Evolutionary conservation across 2,888 invertebrate species (phyloP).

Genomic region (Eristalinus sepulchralis): DNA sequence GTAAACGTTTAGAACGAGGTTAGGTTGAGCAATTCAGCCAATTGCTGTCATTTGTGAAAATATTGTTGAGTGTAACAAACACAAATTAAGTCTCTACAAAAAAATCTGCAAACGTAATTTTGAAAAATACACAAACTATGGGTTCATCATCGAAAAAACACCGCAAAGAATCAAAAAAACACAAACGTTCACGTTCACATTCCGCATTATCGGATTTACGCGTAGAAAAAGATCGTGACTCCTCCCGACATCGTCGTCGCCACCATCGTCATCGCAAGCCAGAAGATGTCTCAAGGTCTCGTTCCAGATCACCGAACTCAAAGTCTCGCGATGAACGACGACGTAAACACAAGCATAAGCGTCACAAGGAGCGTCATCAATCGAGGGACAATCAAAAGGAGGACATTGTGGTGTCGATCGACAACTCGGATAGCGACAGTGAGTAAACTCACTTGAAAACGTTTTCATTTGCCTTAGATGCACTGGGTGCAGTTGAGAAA

Average conservation of each 20-base stretch:
- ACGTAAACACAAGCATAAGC: conserved; percentile 75
- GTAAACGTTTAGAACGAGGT: conserved; percentile 50
- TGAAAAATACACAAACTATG: conserved; percentile 74
- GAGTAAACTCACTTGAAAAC: conserved; percentile 74
- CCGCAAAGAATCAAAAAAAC: conserved; percentile 79
- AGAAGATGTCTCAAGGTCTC: conserved; percentile 39
- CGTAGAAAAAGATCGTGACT: conserved; percentile 60
- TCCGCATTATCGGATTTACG: conserved; percentile 67
- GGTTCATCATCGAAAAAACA: conserved; percentile 80
- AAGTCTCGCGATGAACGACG: conserved; percentile 72
- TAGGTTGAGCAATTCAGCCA: conserved; percentile 26
- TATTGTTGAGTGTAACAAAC: background rate
- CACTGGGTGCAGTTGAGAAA: conserved; percentile 48
- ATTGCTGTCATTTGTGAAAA: conserved; percentile 32
- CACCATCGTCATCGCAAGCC: conserved; percentile 73
- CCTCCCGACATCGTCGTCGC: conserved; percentile 55
- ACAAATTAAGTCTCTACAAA: conserved; percentile 15
- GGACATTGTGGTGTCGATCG: conserved; percentile 75
- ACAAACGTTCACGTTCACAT: conserved; percentile 75
- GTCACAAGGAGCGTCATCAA: conserved; percentile 77
- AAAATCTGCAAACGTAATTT: conserved; percentile 11
- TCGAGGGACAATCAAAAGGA: conserved; percentile 73
- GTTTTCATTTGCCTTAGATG: background rate
- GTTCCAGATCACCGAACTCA: conserved; percentile 41
- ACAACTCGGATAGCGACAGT: conserved; percentile 81